phyloP scores from a whole-genome alignment of 2,888 invertebrate species.

The Campoletis raptor region DNA sequence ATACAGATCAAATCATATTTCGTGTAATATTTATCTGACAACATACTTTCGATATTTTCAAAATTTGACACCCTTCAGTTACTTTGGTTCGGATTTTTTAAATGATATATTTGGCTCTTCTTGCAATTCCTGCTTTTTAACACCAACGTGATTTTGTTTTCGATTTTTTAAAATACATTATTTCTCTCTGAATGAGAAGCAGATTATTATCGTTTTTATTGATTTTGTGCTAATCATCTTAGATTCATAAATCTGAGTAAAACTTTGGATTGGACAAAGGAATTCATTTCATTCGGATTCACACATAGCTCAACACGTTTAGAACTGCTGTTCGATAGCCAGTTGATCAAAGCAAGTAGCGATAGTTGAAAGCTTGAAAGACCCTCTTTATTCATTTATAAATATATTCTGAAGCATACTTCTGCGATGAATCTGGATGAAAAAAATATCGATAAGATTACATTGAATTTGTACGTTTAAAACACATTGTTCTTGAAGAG shows the following conservation, averaged over 20 bases:
- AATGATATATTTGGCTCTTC: too few species aligned
- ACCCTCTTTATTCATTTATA: neutral
- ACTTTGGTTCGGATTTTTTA: too few species aligned
- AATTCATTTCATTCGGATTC: neutral
- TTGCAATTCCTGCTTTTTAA: neutral
- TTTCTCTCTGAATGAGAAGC: neutral
- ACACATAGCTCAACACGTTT: neutral
- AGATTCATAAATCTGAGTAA: neutral
- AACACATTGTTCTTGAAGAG: conserved; percentile 63
- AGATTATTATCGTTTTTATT: too few species aligned
- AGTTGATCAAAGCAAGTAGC: neutral
- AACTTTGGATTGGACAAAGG: neutral
- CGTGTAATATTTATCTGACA: too few species aligned
- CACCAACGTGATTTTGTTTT: neutral
- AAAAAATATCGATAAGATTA: conserved; percentile 39
- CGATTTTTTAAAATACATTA: neutral
- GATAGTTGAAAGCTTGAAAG: neutral
- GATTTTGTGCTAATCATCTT: neutral
- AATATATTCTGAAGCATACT: neutral
- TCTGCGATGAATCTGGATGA: conserved; percentile 1
- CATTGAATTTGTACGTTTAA: conserved; percentile 28
- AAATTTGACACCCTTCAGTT: too few species aligned
- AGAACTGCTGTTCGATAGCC: neutral
- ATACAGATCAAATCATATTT: neutral
- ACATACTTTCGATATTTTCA: too few species aligned